Base-by-base conservation (phyloP, 2,113 vertebrate genomes). In the Gasterosteus nipponicus region DNA sequence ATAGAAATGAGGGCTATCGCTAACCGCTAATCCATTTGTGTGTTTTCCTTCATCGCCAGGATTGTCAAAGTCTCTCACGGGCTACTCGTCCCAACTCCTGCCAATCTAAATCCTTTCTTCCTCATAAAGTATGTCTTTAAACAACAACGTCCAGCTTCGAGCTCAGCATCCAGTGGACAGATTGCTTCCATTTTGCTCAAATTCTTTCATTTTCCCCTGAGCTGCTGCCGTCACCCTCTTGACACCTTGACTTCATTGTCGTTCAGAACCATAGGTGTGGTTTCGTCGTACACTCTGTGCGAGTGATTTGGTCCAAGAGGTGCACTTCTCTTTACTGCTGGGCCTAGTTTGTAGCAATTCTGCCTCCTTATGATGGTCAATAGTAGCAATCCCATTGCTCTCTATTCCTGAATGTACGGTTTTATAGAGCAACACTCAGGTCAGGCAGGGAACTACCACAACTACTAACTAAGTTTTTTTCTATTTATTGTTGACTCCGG, bases 1-100 rank as follows among this genome's bases (percentile, higher is more conserved):
- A 85, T 56, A 19, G 71, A 73, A 83, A 89, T 57, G 58, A 87
- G 77, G 63, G 84, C 75, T 87, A 86, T 87, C 61, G 56, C 78
- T 87, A 73, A 80, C 74, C 47, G 56, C 77, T 89, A 92, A 91
- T 91, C 84, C 64, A 53, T 49, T 49, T 71, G 83, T 89, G 74
- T 86, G 83, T 86, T 90, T 84, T 91, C 86, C 77, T 89, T 81
- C 82, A 74, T 81, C 77, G 51, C 62, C n/a, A 5, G 73, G 75
- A 85, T 82, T 82, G 80, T 89, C 74, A 80, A 69, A 64, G 72
- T 83, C 73, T 73, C 75, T 75, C 62, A n/a, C 22, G 47, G 70
- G 67, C 71, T 26, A 38, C 64, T 33, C 63, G 66, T 78, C 71
- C 83, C 80, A 39, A 65, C 81, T 81, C 75, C 69, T 26, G 68